A percentile compares a stretch with the other conserved stretches of the same genome.
These are phyloP conservation scores for Ormyrus labotus DNA, from an alignment of 2,888 invertebrate genomes.

Conservation along the genomic window DNA sequence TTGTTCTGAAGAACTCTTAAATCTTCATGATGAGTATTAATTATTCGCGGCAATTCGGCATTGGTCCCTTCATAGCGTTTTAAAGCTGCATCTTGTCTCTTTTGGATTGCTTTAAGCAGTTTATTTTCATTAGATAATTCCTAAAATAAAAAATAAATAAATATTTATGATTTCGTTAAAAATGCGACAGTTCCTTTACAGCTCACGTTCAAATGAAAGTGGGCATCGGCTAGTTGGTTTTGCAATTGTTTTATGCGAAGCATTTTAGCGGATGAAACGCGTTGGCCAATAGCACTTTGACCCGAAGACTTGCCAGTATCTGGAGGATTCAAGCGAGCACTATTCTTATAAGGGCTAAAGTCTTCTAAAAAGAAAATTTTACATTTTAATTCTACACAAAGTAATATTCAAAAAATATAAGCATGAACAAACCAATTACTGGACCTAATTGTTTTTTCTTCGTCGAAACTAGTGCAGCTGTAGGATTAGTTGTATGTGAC, in stretches of 20 bases:
- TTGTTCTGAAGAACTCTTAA: conserved; percentile 83
- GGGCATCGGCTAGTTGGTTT: conserved; percentile 88
- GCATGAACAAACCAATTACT: conserved; percentile 66
- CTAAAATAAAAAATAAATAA: conserved; percentile 71
- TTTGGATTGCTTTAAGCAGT: conserved; percentile 85
- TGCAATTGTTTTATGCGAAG: conserved; percentile 86
- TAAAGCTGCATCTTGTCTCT: conserved; percentile 87
- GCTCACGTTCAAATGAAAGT: conserved; percentile 85
- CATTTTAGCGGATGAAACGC: conserved; percentile 87
- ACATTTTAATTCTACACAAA: neutral
- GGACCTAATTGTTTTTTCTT: conserved; percentile 68
- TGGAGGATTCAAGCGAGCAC: conserved; percentile 74
- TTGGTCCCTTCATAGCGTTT: conserved; percentile 87
- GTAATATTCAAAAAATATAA: conserved; percentile 9
- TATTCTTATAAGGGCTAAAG: conserved; percentile 74
- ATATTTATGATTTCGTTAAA: neutral
- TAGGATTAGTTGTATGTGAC: conserved; percentile 61
- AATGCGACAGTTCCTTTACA: neutral
- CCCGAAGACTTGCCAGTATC: conserved; percentile 60
- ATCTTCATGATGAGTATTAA: conserved; percentile 88
- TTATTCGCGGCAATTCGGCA: conserved; percentile 85
- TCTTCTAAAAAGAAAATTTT: conserved; percentile 42
- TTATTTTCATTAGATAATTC: conserved; percentile 86
- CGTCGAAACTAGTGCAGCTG: conserved; percentile 60
- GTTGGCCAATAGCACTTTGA: conserved; percentile 74